Percentiles rank a stretch among this genome's conserved stretches.
phyloP scores from a whole-genome alignment of 2,888 invertebrate species.

The Troglohyphantes excavatus region DNA sequence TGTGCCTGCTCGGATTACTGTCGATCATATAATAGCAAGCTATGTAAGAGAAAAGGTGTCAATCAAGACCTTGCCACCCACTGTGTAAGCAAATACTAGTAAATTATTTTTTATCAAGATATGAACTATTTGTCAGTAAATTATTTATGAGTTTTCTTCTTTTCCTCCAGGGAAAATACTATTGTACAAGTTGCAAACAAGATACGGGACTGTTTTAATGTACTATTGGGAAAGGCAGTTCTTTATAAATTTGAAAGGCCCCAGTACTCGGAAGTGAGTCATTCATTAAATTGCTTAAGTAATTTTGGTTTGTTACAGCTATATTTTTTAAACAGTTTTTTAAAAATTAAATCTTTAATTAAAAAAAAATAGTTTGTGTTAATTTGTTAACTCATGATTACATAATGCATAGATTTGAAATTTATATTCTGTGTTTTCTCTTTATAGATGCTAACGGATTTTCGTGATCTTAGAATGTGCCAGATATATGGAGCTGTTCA shows the following conservation, averaged over 20 bases:
- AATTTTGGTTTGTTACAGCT: not conserved
- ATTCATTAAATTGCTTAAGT: not conserved
- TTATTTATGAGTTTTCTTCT: not conserved
- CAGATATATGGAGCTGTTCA: constrained; percentile 95
- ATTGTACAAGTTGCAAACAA: constrained; percentile 84
- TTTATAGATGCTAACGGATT: constrained; percentile 86
- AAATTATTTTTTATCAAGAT: not conserved
- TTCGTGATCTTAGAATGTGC: constrained; percentile 90
- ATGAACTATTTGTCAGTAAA: not conserved
- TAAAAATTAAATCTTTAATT: not conserved
- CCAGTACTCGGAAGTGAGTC: constrained; percentile 89
- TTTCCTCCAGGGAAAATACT: constrained; percentile 80
- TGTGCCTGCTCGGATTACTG: constrained; percentile 92
- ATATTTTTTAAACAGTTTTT: not conserved
- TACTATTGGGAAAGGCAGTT: constrained; percentile 93
- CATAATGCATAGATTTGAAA: not conserved
- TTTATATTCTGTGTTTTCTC: not conserved
- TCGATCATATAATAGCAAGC: constrained; percentile 92
- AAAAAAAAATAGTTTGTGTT: not conserved
- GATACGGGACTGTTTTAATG: constrained; percentile 96
- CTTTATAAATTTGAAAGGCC: constrained; percentile 96
- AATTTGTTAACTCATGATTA: too few relatives aligned
- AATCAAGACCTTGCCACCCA: constrained; percentile 89
- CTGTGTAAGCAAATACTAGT: constrained; percentile 85
- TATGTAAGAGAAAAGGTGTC: constrained; percentile 91